Evolutionary conservation across 2,113 vertebrate genomes (phyloP).

Genomic region (Gnathonemus echidnorhynchus): DNA sequence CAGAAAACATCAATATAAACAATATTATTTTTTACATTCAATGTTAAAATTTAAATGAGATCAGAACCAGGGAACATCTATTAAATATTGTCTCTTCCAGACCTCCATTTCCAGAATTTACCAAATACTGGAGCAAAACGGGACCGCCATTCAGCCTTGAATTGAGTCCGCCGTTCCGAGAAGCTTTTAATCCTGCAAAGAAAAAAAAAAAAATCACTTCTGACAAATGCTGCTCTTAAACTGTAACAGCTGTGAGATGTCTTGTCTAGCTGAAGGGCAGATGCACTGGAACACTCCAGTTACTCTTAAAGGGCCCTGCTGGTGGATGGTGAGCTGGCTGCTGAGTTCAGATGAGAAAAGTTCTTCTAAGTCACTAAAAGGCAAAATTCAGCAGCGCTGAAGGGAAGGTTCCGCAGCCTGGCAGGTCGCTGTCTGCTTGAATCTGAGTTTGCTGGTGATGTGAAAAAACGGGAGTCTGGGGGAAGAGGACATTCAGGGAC

Average conservation of each 20-base stretch:
- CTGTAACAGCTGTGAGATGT: slow-evolving; percentile 24
- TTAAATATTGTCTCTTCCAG: neutral
- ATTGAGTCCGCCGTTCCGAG: neutral
- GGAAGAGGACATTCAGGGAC: neutral
- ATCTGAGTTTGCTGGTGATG: neutral
- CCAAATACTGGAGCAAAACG: neutral
- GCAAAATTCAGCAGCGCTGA: neutral
- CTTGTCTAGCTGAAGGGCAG: slow-evolving; percentile 31
- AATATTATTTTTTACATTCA: neutral
- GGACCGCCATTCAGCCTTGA: neutral
- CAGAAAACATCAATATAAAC: neutral
- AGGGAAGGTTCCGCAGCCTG: neutral
- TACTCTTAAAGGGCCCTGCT: slow-evolving; percentile 4
- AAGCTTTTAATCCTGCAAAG: neutral
- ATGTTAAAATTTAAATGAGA: neutral
- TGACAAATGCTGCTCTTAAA: slow-evolving; percentile 1
- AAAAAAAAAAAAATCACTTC: slow-evolving; percentile 12
- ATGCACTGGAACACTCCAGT: slow-evolving; percentile 14
- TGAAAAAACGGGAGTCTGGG: neutral
- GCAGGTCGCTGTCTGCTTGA: slow-evolving; percentile 6
- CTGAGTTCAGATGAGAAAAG: slow-evolving; percentile 16
- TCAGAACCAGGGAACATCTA: neutral
- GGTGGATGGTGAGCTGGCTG: slow-evolving; percentile 17
- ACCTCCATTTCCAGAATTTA: neutral
- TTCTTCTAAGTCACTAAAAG: neutral